phyloP scores from a whole-genome alignment of 1,140 invertebrate species.

The Drosophila watanabei region DNA sequence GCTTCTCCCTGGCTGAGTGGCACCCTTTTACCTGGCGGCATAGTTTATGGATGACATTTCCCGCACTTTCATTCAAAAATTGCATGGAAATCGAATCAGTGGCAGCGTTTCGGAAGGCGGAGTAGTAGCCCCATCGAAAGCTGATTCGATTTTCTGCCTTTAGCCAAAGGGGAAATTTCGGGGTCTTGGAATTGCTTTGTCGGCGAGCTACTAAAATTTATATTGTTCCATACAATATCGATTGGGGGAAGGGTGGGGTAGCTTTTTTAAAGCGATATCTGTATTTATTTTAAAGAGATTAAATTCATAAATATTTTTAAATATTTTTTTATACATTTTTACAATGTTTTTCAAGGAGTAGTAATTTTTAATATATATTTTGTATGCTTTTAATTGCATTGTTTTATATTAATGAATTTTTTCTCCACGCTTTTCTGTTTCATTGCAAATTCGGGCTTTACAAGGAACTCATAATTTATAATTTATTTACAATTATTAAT shows the following conservation, averaged over 20 bases:
- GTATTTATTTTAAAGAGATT: neutral
- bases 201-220: constrained; percentile 2
- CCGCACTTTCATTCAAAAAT: constrained; percentile 75
- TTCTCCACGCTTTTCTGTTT: too few species aligned
- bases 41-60: constrained; percentile 79
- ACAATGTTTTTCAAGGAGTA: neutral
- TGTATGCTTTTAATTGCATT: too few species aligned
- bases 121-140: constrained; percentile 23
- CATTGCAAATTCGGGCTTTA: neutral
- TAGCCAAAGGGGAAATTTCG: constrained; percentile 23
- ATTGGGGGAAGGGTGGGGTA: neutral
- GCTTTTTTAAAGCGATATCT: neutral
- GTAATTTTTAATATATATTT: neutral
- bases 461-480: neutral
- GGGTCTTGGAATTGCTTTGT: constrained; percentile 30
- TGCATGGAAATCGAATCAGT: constrained; percentile 81
- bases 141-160: constrained; percentile 67
- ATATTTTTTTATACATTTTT: neutral
- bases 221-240: constrained; percentile 3
- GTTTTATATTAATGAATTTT: neutral
- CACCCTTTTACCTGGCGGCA: constrained; percentile 69
- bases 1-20: constrained; percentile 1
- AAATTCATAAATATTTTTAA: neutral
- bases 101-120: constrained; percentile 34
- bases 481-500: neutral